Conservation (phyloP, 2,888 invertebrate species). For the Caenorhabditis macrosperma region DNA sequence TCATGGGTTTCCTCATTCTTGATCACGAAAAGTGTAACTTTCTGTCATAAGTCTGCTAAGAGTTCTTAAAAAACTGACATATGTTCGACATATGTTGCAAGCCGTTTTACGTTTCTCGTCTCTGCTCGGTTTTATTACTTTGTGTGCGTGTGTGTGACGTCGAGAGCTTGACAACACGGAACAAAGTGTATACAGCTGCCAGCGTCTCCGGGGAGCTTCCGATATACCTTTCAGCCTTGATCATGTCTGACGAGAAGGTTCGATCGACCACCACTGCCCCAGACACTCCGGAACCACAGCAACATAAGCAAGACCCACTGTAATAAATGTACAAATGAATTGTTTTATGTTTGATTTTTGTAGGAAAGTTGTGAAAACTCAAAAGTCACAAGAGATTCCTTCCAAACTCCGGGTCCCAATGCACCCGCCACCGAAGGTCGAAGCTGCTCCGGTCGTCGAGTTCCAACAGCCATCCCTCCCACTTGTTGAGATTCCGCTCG, state of each 20-base stretch:
- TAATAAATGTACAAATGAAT: constrained; percentile 21
- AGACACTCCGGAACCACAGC: constrained; percentile 23
- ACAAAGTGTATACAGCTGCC: neutral
- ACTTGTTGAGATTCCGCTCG: constrained; percentile 38
- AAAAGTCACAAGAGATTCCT: constrained; percentile 32
- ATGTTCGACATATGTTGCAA: constrained; percentile 52
- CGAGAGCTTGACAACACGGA: constrained; percentile 13
- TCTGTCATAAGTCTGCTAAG: constrained; percentile 8
- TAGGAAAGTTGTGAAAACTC: constrained; percentile 51
- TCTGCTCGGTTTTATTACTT: constrained; percentile 24
- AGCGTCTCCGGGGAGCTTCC: neutral
- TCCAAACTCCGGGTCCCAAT: constrained; percentile 50
- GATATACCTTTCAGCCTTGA: constrained; percentile 38
- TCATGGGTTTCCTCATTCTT: constrained; percentile 22
- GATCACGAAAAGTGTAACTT: constrained; percentile 38
- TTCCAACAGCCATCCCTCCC: constrained; percentile 42
- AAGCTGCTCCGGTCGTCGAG: constrained; percentile 34
- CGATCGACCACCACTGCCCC: constrained; percentile 40
- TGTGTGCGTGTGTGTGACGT: constrained; percentile 24
- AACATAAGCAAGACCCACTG: constrained; percentile 49
- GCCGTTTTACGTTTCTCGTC: neutral
- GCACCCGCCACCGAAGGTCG: constrained; percentile 53
- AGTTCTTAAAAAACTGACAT: constrained; percentile 52
- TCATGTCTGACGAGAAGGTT: constrained; percentile 51
- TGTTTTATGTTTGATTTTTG: neutral